Conservation (phyloP, 2,888 invertebrate genomes). For the Parasteatoda lunata region DNA sequence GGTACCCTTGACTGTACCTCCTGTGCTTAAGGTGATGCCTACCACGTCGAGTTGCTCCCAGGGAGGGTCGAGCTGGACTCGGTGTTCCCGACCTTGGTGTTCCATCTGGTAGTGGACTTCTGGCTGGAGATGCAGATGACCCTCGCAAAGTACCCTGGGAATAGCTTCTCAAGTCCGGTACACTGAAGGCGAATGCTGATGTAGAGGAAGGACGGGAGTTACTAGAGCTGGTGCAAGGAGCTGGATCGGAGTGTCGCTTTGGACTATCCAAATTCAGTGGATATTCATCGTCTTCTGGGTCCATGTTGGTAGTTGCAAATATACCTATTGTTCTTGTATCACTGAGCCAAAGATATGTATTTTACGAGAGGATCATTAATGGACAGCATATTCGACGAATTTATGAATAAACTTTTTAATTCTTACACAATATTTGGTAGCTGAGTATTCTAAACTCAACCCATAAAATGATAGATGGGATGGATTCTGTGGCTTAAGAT, state of each 20-base stretch:
- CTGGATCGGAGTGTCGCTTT: slow-evolving; percentile 62
- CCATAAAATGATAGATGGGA: too few relatives aligned
- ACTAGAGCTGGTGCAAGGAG: slow-evolving; percentile 50
- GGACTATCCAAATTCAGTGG: slow-evolving; percentile 57
- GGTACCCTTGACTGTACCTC: slow-evolving; percentile 42
- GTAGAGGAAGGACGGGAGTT: background rate
- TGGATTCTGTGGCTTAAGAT: too few relatives aligned
- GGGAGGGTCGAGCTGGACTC: slow-evolving; percentile 27
- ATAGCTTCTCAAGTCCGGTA: slow-evolving; percentile 51
- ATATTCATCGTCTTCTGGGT: slow-evolving; percentile 14
- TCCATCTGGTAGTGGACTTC: slow-evolving; percentile 39
- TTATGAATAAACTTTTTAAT: too few relatives aligned
- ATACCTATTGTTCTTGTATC: too few relatives aligned
- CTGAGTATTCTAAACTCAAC: too few relatives aligned
- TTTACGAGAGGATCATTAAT: too few relatives aligned
- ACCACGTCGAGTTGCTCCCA: slow-evolving; percentile 13
- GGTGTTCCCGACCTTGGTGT: slow-evolving; percentile 33
- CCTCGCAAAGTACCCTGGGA: slow-evolving; percentile 13
- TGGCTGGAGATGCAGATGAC: slow-evolving; percentile 27
- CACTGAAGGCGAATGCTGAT: slow-evolving; percentile 54
- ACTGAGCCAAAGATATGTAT: too few relatives aligned
- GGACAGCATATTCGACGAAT: too few relatives aligned
- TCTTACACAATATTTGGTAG: too few relatives aligned
- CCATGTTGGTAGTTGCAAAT: slow-evolving; percentile 6
- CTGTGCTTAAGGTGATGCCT: slow-evolving; percentile 28